Evolutionary conservation across 2,113 vertebrate genomes (phyloP), one percentile per base, ranked within the genome.

Genomic region (Cynopterus brachyotis): DNA sequence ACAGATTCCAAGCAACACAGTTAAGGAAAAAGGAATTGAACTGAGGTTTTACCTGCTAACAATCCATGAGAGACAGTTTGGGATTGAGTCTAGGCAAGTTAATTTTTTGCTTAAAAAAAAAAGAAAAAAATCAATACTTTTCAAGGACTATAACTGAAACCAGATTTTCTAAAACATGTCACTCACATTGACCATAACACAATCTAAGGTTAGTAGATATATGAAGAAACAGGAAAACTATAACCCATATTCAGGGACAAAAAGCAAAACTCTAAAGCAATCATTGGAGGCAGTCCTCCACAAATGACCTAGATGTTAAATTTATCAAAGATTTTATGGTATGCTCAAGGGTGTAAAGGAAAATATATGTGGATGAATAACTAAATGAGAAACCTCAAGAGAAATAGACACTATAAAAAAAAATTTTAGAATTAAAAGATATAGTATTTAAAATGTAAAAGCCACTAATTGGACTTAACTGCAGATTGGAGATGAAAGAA

Each of bases 381-480:
- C 72, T 45, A 88, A 82, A 47, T 83, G 79, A 67, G 20, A 84
- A 70, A 73, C 64, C 69, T 95, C 62, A 88, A 82, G 32, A 93
- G 35, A 95, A 82, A 89, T 50, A 90, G 16, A 94, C 62, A 47
- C 16, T 83, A n/a, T 95, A 5, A 53, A 73, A 86, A 64, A 86
- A n/a, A 96, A 81, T 91, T 92, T 35, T 93, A 94, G 17, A 96
- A 92, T 95, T 94, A 5, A 89, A 93, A 94, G 87, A 59, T 88
- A 57, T 4, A 83, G 3, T 75, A 85, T 42, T 86, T 93, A 79
- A 88, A 89, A 83, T 89, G 67, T 60, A 50, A 32, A 92, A 95
- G 24, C 93, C n/a, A 79, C 17, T 78, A 32, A 11, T 93, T 95
- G 19, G 26, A 16, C 47, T 73, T 96, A 64, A 64, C 30, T 73